Conservation (phyloP, 1,140 invertebrate genomes). For the Aphelenchoides besseyi region DNA sequence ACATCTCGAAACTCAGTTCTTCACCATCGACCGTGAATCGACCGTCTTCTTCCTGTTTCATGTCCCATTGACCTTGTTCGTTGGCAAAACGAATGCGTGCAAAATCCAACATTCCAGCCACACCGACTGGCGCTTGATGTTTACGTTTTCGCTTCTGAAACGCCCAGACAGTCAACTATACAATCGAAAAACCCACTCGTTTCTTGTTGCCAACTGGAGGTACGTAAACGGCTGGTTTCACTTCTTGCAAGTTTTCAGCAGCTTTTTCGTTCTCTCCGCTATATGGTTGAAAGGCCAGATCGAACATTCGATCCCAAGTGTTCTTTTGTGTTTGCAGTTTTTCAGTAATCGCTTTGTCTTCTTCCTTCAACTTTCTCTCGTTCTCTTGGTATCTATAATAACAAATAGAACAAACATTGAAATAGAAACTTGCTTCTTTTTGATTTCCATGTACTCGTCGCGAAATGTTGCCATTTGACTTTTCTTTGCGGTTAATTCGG, state of each 20-base stretch:
- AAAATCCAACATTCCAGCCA: neutral
- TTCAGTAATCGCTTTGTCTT: too few relatives aligned
- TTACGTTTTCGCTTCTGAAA: slow-evolving; percentile 4
- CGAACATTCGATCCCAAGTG: too few relatives aligned
- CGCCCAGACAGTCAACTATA: neutral
- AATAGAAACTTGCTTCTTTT: slow-evolving; percentile 47
- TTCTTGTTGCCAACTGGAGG: too few relatives aligned
- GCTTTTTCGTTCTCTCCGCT: too few relatives aligned
- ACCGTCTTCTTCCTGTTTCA: slow-evolving; percentile 1
- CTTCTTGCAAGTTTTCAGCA: too few relatives aligned
- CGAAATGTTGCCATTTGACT: slow-evolving; percentile 56
- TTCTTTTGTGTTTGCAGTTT: too few relatives aligned
- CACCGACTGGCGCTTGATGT: neutral
- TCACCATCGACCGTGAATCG: neutral
- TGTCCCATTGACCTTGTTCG: neutral
- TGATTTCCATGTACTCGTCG: slow-evolving; percentile 54
- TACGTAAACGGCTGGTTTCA: too few relatives aligned
- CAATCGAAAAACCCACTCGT: neutral
- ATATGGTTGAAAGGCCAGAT: too few relatives aligned
- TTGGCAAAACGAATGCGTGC: neutral
- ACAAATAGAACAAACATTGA: neutral
- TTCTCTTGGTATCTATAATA: slow-evolving; percentile 41
- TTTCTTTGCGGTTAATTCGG: slow-evolving; percentile 46
- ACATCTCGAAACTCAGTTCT: slow-evolving; percentile 7
- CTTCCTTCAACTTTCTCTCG: slow-evolving; percentile 2